Percentiles rank a stretch among this genome's conserved stretches.
phyloP scores from a whole-genome alignment of 2,113 vertebrate species.

The Tetrao urogallus region DNA sequence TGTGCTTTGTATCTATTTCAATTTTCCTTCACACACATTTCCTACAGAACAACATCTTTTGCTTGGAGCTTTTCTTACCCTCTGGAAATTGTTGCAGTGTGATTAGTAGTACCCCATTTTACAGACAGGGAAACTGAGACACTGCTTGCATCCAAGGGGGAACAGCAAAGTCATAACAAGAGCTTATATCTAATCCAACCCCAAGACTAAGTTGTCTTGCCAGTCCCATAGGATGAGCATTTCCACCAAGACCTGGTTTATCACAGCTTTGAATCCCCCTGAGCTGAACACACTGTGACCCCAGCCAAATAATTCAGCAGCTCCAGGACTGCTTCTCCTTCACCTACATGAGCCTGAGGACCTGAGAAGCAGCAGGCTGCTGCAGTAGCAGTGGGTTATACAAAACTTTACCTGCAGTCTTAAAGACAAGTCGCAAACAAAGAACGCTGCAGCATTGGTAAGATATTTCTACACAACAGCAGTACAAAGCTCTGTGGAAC shows the following conservation, averaged over 20 bases:
- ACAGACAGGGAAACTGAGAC: background rate
- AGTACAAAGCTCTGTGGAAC: background rate
- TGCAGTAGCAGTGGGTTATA: background rate
- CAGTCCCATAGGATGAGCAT: background rate
- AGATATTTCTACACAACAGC: accelerated
- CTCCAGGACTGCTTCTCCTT: background rate
- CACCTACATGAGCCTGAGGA: background rate
- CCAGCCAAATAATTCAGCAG: background rate
- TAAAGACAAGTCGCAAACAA: background rate
- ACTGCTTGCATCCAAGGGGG: background rate
- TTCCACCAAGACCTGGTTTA: background rate
- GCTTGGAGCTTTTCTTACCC: background rate
- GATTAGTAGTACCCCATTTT: background rate
- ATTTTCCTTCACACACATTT: background rate
- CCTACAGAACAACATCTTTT: background rate
- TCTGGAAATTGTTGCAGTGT: background rate
- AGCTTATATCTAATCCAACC: background rate
- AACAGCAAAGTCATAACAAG: background rate
- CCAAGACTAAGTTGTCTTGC: background rate
- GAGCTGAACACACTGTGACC: background rate
- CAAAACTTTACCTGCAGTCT: background rate
- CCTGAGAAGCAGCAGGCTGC: background rate
- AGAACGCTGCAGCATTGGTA: background rate
- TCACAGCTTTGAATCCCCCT: background rate
- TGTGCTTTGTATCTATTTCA: background rate